Base-by-base conservation (phyloP, 2,797 vertebrate genomes). In the Tokudaia muenninki region DNA sequence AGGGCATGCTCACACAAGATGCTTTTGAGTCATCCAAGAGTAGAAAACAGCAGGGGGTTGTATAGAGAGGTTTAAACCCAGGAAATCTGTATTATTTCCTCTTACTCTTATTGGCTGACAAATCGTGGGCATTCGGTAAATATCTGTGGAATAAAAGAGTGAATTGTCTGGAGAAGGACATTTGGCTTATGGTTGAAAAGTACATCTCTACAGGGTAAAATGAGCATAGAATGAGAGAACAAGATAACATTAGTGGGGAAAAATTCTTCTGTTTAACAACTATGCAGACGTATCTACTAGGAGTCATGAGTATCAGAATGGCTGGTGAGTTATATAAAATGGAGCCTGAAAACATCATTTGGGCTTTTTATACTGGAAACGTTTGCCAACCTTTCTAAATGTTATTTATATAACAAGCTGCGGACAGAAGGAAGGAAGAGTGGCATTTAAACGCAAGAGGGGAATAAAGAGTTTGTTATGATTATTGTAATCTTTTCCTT, bases 1-100 rank as follows among this genome's bases (percentile, higher is more conserved):
- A 91, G 22, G 44, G 26, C 50, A 50, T 57, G 19, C 37, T 80
- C 29, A 77, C 29, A 19, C 34, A 65, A 86, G 34, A 70, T 91
- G 52, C 22, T 80, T 94, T 81, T 80, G 63, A 88, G 65, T 80
- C 87, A 77, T n/a, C 47, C 55, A 95, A 77, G 52, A 74, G 14
- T 29, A 78, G 50, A 37, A 75, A 75, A 44, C 13, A 82, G 9
- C 9, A 94, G 14, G 5, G 16, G n/a, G 13, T 80, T 82, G 29
- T n/a, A 59, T 82, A 41, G 24, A 65, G 31, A 21, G 7, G 29
- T 96, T 82, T 50, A 88, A 91, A 57, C 61, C 92, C 19, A 87
- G 34, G 67, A 79, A 87, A 50, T 87, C 74, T n/a, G 72, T 79
- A 44, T 81, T 81, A 26, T 78, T 86, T 92, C 24, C 2, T 86